Evolutionary conservation across 2,113 vertebrate species (phyloP), one percentile per base, ranked within the genome.

Genomic region (Nansenia antarctica): DNA sequence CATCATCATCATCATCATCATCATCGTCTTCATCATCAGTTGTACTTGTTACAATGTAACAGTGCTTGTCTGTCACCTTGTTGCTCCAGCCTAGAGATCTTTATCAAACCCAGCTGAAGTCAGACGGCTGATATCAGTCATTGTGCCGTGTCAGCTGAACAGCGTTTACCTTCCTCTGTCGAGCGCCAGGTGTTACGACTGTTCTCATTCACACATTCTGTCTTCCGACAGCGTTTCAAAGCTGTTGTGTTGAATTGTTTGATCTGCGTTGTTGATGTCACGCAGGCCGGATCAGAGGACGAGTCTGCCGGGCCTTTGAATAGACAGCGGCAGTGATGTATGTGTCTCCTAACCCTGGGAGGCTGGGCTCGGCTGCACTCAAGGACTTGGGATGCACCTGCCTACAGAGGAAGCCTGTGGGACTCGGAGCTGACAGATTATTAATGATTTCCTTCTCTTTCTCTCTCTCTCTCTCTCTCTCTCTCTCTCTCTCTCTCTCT

Each of bases 371-470:
- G 47, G 58, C 62, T 9, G 26, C 5, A 53, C 55, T 77, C 80
- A 84, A 80, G 80, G 82, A 70, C 70, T 69, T 78, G 42, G 82
- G 84, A 87, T 80, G 79, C 82, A 83, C 76, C 79, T 84, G 83
- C 72, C 80, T 62, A 32, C 20, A 53, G 55, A 14, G 42, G 53
- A 77, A 27, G 39, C 65, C 42, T 78, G 12, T 55, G 14, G 1
- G n/a, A 65, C 45, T 83, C 82, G 84, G 69, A 78, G 54, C 20
- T 31, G 35, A 26, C 53, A 15, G 58, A 72, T 73, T 70, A 64
- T 58, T 60, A 26, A 65, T 27, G 3, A 42, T 45, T 77, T 66
- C 3, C 18, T 64, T 14, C 2, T 15, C 26, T 55, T 29, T 30
- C 9, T 30, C 14, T 55, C 3, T 20, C 0, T 7, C 11, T 31